Base-by-base conservation (phyloP, 2,888 invertebrate species). In the Scrobipalpa atriplicella region DNA sequence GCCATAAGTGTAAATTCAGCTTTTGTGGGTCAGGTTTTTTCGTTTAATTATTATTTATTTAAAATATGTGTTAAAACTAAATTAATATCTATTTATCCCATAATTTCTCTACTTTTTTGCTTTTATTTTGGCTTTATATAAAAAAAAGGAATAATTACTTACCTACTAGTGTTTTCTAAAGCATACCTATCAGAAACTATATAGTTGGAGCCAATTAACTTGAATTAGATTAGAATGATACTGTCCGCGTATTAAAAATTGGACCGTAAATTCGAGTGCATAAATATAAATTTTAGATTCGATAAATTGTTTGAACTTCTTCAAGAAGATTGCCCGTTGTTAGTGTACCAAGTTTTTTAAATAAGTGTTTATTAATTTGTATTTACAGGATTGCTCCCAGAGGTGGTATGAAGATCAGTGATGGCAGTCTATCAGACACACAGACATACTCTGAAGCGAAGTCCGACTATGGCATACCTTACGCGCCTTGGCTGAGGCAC, bases 401-500 rank as follows among this genome's bases (percentile, higher is more conserved):
- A 74, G 93, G 93, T 71, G 93, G 93, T 7, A 94, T 94, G 82
- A 93, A 93, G 74, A 94, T 94, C 71, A 95, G 95, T 75, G 96
- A 96, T 79, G 98, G 97, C 21, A 97, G 97, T 70, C 93, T 98
- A 43, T 97, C 97, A 64, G 98, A 98, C 79, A 97, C 97, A 1
- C 96, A 97, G 84, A 96, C 96, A 9, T 95, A 95, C 82, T 94
- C 94, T 0, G 95, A 95, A 82, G 94, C 94, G 13, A 95, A 94
- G 74, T 96, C 97, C 51, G 97, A 96, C 79, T 97, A 96, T 80
- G 95, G 96, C 64, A 96, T 96, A 78, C 96, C 96, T 0, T 97
- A 97, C 81, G 96, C 96, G 19, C 96, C 97, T 71, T 97, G 97
- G 97, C 93, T 97, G 78, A 94, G 97, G 83, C 97, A 97, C 87